Evolutionary conservation across 1,140 invertebrate genomes (phyloP), one percentile per base, ranked within the genome.

Genomic region (Tetramorium alpestre): DNA sequence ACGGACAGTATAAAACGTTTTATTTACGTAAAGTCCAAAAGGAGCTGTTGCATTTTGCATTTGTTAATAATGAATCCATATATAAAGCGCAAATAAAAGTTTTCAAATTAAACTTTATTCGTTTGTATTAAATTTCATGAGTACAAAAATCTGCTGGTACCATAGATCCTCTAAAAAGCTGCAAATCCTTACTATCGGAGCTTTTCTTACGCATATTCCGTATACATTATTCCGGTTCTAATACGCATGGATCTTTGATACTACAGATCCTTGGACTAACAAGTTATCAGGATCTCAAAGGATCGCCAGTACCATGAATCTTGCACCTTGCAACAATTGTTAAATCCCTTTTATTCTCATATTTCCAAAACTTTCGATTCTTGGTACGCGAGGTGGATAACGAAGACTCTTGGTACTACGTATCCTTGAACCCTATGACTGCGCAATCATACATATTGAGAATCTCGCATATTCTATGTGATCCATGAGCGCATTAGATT

Each of bases 41-140:
- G 54, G n/a, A 84, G 41, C 69, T 54, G 54, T 82, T 82, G 80
- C 80, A 82, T 82, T 82, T 82, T 82, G 80, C 80, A 84, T 84
- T 84, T 84, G 80, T 84, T 84, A 49, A 84, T 73, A 62, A 84
- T 84, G 54, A 84, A 84, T 84, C 41, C 67, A 84, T 73, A 84
- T 84, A 73, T 82, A 82, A 54, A 73, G 18, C 80, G 80, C 54
- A 84, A 84, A 84, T 84, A 84, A 84, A 84, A 84, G 69, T 84
- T 84, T 84, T 84, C 54, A 84, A 73, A 84, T 84, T 84, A 84
- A 84, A 84, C 44, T 84, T 84, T 84, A 84, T 84, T 82, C 18
- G 25, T 82, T 84, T 73, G 38, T 84, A 84, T 84, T 60, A 84
- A 84, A 84, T 73, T 60, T 84, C 56, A 73, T 10, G 28, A 73